Evolutionary conservation across 1,140 invertebrate species (phyloP).

Genomic region (Penaeus indicus): DNA sequence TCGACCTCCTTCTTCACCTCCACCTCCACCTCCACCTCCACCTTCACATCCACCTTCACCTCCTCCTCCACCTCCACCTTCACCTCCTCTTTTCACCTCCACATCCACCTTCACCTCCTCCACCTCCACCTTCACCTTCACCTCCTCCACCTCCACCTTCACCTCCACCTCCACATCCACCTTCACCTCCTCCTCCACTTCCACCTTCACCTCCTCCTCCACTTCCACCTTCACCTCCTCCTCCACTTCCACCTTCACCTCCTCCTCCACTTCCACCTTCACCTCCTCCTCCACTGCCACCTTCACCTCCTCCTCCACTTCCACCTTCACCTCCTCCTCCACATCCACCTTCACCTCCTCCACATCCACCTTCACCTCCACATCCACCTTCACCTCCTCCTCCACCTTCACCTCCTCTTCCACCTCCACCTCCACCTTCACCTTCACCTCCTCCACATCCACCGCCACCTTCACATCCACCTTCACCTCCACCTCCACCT

Average conservation of each 20-base stretch:
- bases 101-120: not conserved
- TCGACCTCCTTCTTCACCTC: too few relatives aligned
- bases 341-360: not conserved
- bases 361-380: not conserved
- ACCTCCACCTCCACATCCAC: not conserved
- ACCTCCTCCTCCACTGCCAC: too few relatives aligned
- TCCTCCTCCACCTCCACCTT: not conserved
- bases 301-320: not conserved
- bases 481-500: not conserved
- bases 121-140: not conserved
- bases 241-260: too few relatives aligned
- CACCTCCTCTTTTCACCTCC: not conserved
- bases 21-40: too few relatives aligned
- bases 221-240: too few relatives aligned
- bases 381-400: not conserved
- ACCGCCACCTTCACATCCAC: not conserved
- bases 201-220: too few relatives aligned
- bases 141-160: slow-evolving; percentile 15
- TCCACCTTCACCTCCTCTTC: slow-evolving; percentile 8
- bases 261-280: too few relatives aligned
- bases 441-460: too few relatives aligned
- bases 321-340: not conserved
- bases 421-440: not conserved
- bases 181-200: too few relatives aligned
- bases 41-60: not conserved